These are phyloP conservation scores for Takifugu flavidus DNA, from an alignment of 2,113 vertebrate genomes.

Conservation along the genomic window DNA sequence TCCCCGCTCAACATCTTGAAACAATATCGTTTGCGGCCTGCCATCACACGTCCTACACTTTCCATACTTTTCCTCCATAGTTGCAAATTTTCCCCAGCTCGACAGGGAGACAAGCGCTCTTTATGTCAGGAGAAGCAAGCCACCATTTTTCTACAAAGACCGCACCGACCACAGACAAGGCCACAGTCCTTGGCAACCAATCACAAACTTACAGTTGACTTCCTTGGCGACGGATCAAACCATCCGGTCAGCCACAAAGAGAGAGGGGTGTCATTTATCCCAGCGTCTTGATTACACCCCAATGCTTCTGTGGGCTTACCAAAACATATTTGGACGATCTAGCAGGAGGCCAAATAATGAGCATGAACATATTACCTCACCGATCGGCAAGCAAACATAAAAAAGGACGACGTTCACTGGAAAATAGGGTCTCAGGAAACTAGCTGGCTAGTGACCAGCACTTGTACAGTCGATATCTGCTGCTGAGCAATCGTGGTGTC, in stretches of 20 bases:
- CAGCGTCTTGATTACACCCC: conserved; percentile 30
- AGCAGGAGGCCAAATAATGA: conserved; percentile 34
- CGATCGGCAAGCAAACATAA: conserved; percentile 52
- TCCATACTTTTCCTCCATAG: conserved; percentile 60
- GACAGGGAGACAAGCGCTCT: conserved; percentile 57
- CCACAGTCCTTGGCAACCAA: conserved; percentile 65
- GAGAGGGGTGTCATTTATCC: conserved; percentile 55
- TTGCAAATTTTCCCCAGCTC: conserved; percentile 58
- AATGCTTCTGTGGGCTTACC: conserved; percentile 46
- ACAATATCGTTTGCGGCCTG: conserved; percentile 68
- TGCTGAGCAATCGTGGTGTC: background rate
- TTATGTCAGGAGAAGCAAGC: conserved; percentile 58
- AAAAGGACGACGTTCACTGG: conserved; percentile 27
- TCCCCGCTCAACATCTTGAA: conserved; percentile 67
- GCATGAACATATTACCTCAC: conserved; percentile 59
- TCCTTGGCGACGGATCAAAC: conserved; percentile 66
- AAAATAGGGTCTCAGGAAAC: conserved; percentile 34
- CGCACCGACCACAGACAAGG: conserved; percentile 61
- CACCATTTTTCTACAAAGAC: conserved; percentile 57
- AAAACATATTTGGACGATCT: conserved; percentile 49
- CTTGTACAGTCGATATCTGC: conserved; percentile 4
- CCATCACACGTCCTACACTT: conserved; percentile 66
- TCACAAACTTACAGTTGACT: conserved; percentile 69
- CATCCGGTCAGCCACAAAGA: conserved; percentile 53
- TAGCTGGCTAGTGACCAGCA: conserved; percentile 10